Percentiles rank a stretch among this genome's conserved stretches.
Conservation (phyloP, 2,113 vertebrate species). For the Pristiophorus japonicus region DNA sequence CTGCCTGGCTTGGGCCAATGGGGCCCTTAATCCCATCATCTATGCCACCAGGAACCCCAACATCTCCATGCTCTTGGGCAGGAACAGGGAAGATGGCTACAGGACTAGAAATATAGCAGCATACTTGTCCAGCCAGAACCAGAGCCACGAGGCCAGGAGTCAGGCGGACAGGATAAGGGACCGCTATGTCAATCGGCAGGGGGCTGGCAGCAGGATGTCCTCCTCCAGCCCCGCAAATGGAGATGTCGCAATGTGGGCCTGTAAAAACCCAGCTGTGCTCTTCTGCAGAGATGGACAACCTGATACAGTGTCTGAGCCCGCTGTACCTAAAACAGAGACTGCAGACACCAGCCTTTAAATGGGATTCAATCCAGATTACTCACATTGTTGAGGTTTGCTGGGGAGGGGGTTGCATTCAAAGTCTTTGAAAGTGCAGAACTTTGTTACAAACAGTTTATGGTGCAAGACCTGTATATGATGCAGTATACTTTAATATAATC, state of each 20-base stretch:
- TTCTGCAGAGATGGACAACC: conserved; percentile 77
- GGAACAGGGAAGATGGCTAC: conserved; percentile 77
- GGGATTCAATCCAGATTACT: background rate
- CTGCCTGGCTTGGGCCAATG: conserved; percentile 89
- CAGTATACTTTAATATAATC: background rate
- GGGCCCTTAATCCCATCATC: conserved; percentile 88
- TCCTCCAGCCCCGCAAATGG: conserved; percentile 62
- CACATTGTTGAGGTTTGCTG: background rate
- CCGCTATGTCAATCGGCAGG: conserved; percentile 53
- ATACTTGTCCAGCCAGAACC: conserved; percentile 61
- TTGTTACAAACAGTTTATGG: background rate
- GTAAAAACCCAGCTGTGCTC: conserved; percentile 78
- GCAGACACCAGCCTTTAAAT: conserved; percentile 74
- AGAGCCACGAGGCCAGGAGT: conserved; percentile 48
- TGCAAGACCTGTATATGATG: background rate
- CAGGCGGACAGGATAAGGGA: conserved; percentile 59
- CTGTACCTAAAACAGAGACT: conserved; percentile 51
- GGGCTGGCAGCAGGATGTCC: conserved; percentile 56
- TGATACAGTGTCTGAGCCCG: conserved; percentile 50
- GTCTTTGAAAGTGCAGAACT: background rate
- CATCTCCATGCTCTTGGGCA: conserved; percentile 73
- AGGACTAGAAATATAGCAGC: conserved; percentile 72
- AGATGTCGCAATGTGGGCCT: conserved; percentile 84
- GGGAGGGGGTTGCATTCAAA: background rate
- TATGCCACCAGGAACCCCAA: conserved; percentile 85